A percentile compares a stretch with the other conserved stretches of the same genome.
Evolutionary conservation across 2,888 invertebrate species (phyloP).

Genomic region (Agriopis aurantiaria): DNA sequence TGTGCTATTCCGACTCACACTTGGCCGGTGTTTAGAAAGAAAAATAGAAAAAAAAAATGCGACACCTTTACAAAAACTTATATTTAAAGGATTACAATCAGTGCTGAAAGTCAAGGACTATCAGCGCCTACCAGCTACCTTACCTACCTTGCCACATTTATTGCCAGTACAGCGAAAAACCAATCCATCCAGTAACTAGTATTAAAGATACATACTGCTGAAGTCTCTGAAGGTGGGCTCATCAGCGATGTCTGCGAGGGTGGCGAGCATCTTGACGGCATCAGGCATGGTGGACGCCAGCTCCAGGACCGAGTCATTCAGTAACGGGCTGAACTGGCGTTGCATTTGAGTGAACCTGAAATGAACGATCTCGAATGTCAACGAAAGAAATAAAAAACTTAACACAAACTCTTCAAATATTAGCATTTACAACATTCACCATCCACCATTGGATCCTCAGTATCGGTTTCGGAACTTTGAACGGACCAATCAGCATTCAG

Average conservation of each 20-base stretch:
- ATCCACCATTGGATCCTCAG: no score
- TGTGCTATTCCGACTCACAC: no score
- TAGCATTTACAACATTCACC: no score
- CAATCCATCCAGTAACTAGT: background rate
- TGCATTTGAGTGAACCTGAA: constrained; percentile 73
- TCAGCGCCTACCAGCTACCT: no score
- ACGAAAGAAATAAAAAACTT: constrained; percentile 2
- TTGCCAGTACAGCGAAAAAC: background rate
- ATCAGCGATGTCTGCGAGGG: constrained; percentile 83
- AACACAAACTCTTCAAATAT: background rate
- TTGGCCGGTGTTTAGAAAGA: no score
- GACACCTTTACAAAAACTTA: no score
- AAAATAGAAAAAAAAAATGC: no score
- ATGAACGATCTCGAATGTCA: background rate
- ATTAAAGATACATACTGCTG: constrained; percentile 22
- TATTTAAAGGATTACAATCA: no score
- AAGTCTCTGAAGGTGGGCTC: constrained; percentile 81
- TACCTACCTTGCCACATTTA: no score
- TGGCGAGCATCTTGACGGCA: constrained; percentile 82
- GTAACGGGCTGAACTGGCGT: constrained; percentile 74
- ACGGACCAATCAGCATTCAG: background rate
- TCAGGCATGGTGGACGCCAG: constrained; percentile 79
- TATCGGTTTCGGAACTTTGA: background rate
- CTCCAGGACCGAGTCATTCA: constrained; percentile 81
- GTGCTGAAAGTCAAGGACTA: no score